Conservation (phyloP, 2,113 vertebrate genomes). For the Macroglossus sobrinus region DNA sequence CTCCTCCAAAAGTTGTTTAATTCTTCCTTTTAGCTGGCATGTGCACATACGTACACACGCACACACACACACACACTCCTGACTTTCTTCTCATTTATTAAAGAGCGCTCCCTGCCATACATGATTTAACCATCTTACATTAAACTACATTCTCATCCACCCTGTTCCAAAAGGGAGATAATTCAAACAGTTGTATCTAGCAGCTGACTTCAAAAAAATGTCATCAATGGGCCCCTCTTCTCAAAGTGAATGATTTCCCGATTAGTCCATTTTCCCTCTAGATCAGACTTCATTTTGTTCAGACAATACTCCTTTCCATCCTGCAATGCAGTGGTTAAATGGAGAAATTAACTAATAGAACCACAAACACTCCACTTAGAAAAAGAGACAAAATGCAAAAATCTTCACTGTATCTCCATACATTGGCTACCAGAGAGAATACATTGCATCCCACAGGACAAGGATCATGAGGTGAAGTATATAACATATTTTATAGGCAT, state of each 20-base stretch:
- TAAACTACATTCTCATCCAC: neutral
- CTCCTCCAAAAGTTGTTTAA: neutral
- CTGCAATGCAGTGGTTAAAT: neutral
- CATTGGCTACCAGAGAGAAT: neutral
- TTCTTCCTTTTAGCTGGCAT: neutral
- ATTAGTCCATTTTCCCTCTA: neutral
- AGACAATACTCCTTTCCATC: neutral
- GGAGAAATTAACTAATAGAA: neutral
- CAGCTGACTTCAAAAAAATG: neutral
- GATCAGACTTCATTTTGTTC: neutral
- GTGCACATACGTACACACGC: rapidly evolving
- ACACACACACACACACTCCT: neutral
- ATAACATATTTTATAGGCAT: neutral
- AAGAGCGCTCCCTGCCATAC: neutral
- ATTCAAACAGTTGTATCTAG: neutral
- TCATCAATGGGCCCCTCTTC: neutral
- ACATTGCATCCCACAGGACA: neutral
- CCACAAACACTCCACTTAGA: neutral
- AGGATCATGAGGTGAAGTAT: neutral
- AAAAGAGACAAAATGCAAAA: neutral
- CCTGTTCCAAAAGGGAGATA: neutral
- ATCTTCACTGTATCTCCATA: neutral
- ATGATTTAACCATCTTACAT: neutral
- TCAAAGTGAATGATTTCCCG: neutral
- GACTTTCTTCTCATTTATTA: neutral